Conservation (phyloP, 2,797 vertebrate species). For the Cossypha caffra region DNA sequence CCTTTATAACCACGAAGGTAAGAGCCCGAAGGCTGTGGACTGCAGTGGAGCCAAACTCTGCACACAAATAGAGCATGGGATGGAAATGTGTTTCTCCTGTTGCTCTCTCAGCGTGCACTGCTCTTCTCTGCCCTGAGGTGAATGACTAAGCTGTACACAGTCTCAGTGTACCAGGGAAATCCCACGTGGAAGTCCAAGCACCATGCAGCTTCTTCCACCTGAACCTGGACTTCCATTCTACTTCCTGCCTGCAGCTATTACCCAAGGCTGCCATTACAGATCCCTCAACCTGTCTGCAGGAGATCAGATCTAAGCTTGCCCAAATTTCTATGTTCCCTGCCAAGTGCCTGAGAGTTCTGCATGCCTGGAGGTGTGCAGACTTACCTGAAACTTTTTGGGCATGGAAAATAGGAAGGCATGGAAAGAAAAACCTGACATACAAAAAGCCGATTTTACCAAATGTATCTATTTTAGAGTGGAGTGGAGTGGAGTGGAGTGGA, state of each 20-base stretch:
- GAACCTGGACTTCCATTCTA: neutral
- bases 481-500: neutral
- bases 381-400: neutral
- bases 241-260: neutral
- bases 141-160: neutral
- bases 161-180: neutral
- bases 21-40: neutral
- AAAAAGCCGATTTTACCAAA: neutral
- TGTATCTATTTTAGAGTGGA: neutral
- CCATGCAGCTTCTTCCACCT: neutral
- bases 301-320: neutral
- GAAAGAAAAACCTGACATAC: neutral
- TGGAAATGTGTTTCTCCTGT: neutral
- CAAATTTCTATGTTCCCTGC: neutral
- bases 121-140: neutral
- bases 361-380: neutral
- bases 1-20: slow-evolving; percentile 95
- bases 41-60: neutral
- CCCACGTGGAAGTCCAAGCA: neutral
- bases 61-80: neutral
- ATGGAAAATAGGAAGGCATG: neutral
- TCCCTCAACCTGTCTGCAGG: neutral
- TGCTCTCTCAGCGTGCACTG: neutral
- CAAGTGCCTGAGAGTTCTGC: neutral
- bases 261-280: neutral